Evolutionary conservation across 1,140 invertebrate genomes (phyloP), one percentile per base, ranked within the genome.

Genomic region (Neuroterus valhalla): DNA sequence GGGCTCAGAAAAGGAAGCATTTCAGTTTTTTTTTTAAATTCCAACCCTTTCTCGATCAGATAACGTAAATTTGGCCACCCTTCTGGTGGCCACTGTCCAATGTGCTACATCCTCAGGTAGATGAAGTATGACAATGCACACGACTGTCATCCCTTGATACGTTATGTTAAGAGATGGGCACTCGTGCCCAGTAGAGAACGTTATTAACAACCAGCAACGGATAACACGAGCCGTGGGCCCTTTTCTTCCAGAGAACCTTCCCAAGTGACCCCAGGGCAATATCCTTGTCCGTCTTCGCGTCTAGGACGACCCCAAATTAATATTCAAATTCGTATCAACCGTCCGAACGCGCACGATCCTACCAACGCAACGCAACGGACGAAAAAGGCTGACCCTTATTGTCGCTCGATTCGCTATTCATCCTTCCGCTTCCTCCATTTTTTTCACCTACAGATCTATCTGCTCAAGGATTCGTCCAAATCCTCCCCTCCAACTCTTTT

Each of bases 241-340:
- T 77, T 71, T 77, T 76, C 72, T 67, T 84, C 71, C 73, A 73
- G 15, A 62, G 81, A 72, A 78, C 80, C 77, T 79, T 62, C 67
- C 74, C 66, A 55, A 71, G 71, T 83, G 82, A 83, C 84, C 83
- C 82, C 26, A 62, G 74, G 75, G 78, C 80, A 73, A 76, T 82
- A 78, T 82, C 77, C 82, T 79, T 70, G 68, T 76, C 66, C 75
- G 31, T 70, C 42, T 42, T 23, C 72, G 75, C 75, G 48, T 68
- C 68, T 70, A 76, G 74, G 76, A 80, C 80, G 76, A 81, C 78
- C 83, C 77, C 75, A 79, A 87, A 88, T 88, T 88, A 87, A 88
- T 87, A 88, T 88, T 88, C 86, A 87, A 88, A 88, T 88, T 85
- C 79, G 82, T 83, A 82, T 80, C 73, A 83, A 82, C 76, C 77